Conservation (phyloP, 2,113 vertebrate genomes). For the Tilapia sparmanii region DNA sequence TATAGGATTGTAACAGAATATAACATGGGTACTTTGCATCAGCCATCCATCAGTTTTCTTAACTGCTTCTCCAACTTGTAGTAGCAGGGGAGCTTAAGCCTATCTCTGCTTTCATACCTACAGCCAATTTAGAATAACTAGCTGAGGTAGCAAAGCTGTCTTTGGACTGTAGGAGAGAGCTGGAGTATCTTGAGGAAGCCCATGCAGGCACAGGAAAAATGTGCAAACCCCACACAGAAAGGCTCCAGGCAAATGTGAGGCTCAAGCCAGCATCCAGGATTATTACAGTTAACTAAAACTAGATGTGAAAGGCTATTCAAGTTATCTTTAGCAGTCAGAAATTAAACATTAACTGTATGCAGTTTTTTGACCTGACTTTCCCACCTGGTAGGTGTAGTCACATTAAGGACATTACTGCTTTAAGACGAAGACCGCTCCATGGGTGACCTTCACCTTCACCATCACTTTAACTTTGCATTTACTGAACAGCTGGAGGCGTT, state of each 20-base stretch:
- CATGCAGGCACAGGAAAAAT: not conserved
- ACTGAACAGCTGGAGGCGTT: constrained; percentile 13
- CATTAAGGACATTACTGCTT: constrained; percentile 20
- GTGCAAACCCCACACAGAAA: not conserved
- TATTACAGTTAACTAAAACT: not conserved
- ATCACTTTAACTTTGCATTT: not conserved
- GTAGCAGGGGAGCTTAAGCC: not conserved
- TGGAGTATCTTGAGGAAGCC: not conserved
- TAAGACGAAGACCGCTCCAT: not conserved
- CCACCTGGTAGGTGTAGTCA: constrained; percentile 10
- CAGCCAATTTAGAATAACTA: not conserved
- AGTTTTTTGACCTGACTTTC: not conserved
- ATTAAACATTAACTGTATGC: not conserved
- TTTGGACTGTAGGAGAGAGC: not conserved
- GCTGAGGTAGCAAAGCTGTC: not conserved
- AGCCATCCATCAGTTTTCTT: not conserved
- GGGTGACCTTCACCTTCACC: too few relatives aligned
- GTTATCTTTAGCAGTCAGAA: not conserved
- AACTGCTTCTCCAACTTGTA: not conserved
- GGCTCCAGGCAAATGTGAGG: not conserved
- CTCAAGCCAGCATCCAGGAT: not conserved
- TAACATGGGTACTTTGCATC: not conserved
- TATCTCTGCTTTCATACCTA: not conserved
- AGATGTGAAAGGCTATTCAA: too few relatives aligned
- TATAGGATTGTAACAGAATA: not conserved